phyloP scores from a whole-genome alignment of 1,140 invertebrate species.

The Rhyacophila brunnea region DNA sequence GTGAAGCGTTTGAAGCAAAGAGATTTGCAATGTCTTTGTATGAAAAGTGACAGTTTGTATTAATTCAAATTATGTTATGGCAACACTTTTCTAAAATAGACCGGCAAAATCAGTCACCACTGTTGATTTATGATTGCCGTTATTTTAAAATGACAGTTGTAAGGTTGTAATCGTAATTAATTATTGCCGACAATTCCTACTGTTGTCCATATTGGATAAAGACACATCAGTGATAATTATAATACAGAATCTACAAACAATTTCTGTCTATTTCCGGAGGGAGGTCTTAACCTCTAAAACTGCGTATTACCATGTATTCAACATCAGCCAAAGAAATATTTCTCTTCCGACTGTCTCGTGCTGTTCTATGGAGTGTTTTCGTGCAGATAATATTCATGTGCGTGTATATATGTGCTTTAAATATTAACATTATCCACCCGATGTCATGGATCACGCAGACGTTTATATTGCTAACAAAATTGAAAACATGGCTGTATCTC shows the following conservation, averaged over 20 bases:
- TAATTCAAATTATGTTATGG: no score
- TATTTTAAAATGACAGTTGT: background rate
- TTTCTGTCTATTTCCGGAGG: no score
- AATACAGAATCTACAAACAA: no score
- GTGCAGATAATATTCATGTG: constrained; percentile 53
- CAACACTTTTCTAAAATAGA: no score
- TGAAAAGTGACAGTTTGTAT: no score
- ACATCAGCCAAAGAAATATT: constrained; percentile 21
- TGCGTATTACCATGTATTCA: constrained; percentile 3
- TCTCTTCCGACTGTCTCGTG: constrained; percentile 8
- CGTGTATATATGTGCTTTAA: constrained; percentile 48
- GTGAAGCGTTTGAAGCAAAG: no score
- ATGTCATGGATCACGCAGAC: constrained; percentile 48
- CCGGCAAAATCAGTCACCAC: background rate
- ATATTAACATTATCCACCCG: constrained; percentile 51
- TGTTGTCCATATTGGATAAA: no score
- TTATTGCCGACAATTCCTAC: no score
- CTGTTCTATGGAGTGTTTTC: constrained; percentile 42
- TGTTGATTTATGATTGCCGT: background rate
- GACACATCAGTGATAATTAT: no score
- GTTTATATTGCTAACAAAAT: constrained; percentile 47
- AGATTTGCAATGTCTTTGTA: no score
- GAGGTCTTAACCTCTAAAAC: no score
- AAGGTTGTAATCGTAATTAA: no score
- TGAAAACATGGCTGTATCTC: constrained; percentile 52